phyloP scores from a whole-genome alignment of 2,888 invertebrate species.

The Phlogophora meticulosa region DNA sequence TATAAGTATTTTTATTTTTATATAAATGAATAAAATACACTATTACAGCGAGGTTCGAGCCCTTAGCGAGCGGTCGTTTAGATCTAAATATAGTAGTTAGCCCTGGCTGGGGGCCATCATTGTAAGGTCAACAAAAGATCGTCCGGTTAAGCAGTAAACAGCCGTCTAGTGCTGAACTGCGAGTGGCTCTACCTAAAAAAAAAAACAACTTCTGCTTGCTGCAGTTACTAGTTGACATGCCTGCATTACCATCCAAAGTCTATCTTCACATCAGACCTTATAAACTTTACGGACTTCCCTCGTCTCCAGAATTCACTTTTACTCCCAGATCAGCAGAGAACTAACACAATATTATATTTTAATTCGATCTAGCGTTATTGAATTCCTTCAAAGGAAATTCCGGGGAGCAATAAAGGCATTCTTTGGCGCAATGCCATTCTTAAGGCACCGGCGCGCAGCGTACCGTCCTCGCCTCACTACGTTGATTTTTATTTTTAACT shows the following conservation, averaged over 20 bases:
- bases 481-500: conserved; percentile 67
- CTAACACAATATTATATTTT: conserved; percentile 74
- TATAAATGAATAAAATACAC: too few species aligned
- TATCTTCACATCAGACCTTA: background rate
- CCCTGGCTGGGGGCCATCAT: too few species aligned
- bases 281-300: background rate
- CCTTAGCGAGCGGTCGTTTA: too few species aligned
- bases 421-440: conserved; percentile 81
- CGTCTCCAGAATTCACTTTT: background rate
- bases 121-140: too few species aligned
- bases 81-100: too few species aligned
- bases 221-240: too few species aligned
- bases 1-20: too few species aligned
- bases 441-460: conserved; percentile 55
- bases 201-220: too few species aligned
- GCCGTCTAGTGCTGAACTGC: too few species aligned
- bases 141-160: too few species aligned
- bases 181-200: too few species aligned
- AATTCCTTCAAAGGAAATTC: conserved; percentile 79
- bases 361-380: conserved; percentile 81
- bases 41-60: too few species aligned
- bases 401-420: conserved; percentile 85
- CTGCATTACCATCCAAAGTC: background rate
- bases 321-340: conserved; percentile 39
- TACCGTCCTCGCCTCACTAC: conserved; percentile 48